A percentile compares a stretch with the other conserved stretches of the same genome.
Conservation (phyloP, 2,113 vertebrate species). For the Marmota flaviventris region DNA sequence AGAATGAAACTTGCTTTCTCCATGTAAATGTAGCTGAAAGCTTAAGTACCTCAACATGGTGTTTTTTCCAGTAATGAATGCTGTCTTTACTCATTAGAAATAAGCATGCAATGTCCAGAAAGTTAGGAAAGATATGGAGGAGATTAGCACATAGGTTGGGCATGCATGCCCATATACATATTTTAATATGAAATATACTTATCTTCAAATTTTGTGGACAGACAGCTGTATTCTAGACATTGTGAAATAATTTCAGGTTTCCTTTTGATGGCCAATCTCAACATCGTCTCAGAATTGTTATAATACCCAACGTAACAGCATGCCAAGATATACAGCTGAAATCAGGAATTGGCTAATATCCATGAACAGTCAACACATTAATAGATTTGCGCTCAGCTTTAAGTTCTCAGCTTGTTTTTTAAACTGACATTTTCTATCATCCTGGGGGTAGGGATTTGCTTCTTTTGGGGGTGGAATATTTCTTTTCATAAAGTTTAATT, state of each 20-base stretch:
- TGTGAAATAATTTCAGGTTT: neutral
- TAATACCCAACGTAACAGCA: neutral
- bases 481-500: conserved; percentile 60
- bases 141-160: neutral
- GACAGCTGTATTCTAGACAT: neutral
- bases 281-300: conserved; percentile 48
- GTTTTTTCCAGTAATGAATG: neutral
- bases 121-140: neutral
- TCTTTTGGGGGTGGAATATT: neutral
- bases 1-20: conserved; percentile 10
- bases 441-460: neutral
- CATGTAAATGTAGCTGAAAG: neutral
- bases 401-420: neutral
- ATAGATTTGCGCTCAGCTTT: conserved; percentile 11
- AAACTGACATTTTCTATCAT: conserved; percentile 8
- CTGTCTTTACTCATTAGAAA: neutral
- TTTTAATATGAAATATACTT: conserved; percentile 1
- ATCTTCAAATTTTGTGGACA: conserved; percentile 18
- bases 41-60: neutral
- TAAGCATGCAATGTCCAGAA: neutral
- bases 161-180: neutral
- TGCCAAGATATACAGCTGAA: neutral
- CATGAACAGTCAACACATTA: neutral
- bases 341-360: neutral
- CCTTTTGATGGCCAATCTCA: neutral